Percentiles rank a stretch among this genome's conserved stretches.
Evolutionary conservation across 2,113 vertebrate species (phyloP).

Genomic region (Alectura lathami): DNA sequence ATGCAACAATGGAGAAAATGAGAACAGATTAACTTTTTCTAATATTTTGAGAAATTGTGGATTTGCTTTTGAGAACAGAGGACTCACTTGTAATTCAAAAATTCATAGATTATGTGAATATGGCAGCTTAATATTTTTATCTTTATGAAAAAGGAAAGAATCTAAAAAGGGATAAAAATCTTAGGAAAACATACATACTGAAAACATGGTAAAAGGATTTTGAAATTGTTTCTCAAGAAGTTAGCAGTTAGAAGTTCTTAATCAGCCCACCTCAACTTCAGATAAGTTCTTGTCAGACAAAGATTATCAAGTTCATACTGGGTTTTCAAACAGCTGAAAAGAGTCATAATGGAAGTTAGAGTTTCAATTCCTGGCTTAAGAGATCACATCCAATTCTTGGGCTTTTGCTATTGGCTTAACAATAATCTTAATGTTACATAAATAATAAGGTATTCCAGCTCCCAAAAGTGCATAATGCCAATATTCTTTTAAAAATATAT

Average conservation of each 20-base stretch:
- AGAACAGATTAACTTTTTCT: not conserved
- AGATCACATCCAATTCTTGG: not conserved
- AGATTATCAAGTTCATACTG: not conserved
- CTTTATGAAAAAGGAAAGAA: not conserved
- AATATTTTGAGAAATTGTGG: not conserved
- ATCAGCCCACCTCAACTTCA: not conserved
- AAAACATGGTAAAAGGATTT: not conserved
- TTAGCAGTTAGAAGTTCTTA: not conserved
- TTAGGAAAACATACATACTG: not conserved
- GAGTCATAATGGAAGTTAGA: not conserved
- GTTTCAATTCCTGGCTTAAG: not conserved
- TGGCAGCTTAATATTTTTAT: not conserved
- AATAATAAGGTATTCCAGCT: not conserved
- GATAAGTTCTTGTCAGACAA: not conserved
- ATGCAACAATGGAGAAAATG: too few species aligned
- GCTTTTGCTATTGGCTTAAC: not conserved
- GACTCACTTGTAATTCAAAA: not conserved
- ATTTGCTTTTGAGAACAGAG: not conserved
- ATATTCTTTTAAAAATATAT: fast-evolving
- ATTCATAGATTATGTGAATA: not conserved
- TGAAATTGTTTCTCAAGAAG: not conserved
- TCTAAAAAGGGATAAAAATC: not conserved
- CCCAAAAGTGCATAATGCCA: not conserved
- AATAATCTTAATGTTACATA: too few species aligned
- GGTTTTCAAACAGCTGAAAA: not conserved